phyloP scores from a whole-genome alignment of 2,797 vertebrate species.

The Oryzias sinensis region DNA sequence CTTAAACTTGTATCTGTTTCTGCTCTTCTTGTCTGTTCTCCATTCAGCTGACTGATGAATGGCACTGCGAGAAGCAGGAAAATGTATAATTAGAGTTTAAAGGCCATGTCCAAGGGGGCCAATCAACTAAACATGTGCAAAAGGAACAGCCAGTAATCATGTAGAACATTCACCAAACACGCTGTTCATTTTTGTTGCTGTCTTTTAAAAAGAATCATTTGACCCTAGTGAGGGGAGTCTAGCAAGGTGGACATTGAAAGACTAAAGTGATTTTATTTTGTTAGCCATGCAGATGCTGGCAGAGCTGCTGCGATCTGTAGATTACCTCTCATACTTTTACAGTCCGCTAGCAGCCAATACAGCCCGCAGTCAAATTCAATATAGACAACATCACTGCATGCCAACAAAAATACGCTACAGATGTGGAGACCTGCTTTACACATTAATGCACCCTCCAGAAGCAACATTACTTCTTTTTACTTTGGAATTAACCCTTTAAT shows the following conservation, averaged over 20 bases:
- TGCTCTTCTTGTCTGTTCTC: conserved; percentile 10
- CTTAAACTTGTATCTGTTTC: conserved; percentile 4
- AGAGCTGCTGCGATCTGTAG: conserved; percentile 11
- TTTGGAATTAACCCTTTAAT: no score
- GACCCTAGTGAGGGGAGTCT: conserved; percentile 2
- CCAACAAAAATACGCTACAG: conserved; percentile 36
- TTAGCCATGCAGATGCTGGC: no score
- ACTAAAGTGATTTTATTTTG: background rate
- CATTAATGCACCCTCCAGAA: no score
- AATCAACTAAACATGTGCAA: conserved; percentile 53
- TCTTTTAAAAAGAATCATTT: conserved; percentile 20
- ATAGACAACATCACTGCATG: conserved; percentile 27
- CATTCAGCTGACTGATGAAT: conserved; percentile 31
- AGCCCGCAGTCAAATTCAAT: conserved; percentile 15
- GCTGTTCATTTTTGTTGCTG: conserved; percentile 27
- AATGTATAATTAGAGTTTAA: conserved; percentile 31
- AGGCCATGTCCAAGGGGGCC: conserved; percentile 36
- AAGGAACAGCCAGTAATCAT: conserved; percentile 43
- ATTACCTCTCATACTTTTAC: conserved; percentile 44
- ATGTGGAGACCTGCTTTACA: conserved; percentile 28
- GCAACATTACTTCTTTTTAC: no score
- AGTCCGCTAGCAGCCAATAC: conserved; percentile 38
- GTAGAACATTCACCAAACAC: conserved; percentile 40
- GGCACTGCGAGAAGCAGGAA: conserved; percentile 23
- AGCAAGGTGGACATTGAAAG: conserved; percentile 9